Conservation (phyloP, 2,113 vertebrate species). For the Litocranius walleri region DNA sequence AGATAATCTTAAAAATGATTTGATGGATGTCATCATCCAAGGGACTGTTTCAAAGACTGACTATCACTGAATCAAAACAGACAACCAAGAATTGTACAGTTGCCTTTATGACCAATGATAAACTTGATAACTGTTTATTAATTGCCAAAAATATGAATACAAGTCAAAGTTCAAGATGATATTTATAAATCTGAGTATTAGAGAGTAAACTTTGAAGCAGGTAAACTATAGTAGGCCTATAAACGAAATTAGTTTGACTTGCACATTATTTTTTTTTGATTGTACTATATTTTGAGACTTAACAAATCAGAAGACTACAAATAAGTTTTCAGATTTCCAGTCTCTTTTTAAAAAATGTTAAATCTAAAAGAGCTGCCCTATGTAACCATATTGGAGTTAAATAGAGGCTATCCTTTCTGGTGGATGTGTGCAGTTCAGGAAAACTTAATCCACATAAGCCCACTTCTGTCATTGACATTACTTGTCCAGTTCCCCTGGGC, state of each 20-base stretch:
- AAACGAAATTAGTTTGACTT: not conserved
- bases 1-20: not conserved
- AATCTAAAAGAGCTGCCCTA: not conserved
- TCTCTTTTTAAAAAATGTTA: not conserved
- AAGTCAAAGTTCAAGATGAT: not conserved
- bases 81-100: not conserved
- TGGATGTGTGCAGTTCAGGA: not conserved
- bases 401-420: not conserved
- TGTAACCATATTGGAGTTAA: not conserved
- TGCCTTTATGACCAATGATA: not conserved
- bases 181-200: not conserved
- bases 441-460: not conserved
- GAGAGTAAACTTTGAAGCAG: not conserved
- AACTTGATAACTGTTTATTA: not conserved
- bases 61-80: not conserved
- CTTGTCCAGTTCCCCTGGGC: accelerated
- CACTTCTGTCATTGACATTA: not conserved
- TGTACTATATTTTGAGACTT: not conserved
- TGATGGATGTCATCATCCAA: not conserved
- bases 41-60: not conserved
- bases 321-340: not conserved
- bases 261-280: not conserved
- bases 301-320: not conserved
- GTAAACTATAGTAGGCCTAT: not conserved
- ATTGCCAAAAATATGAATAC: not conserved